A percentile compares a stretch with the other conserved stretches of the same genome.
These are phyloP conservation scores for Muntiacus reevesi DNA, from an alignment of 2,113 vertebrate genomes.

Conservation along the genomic window DNA sequence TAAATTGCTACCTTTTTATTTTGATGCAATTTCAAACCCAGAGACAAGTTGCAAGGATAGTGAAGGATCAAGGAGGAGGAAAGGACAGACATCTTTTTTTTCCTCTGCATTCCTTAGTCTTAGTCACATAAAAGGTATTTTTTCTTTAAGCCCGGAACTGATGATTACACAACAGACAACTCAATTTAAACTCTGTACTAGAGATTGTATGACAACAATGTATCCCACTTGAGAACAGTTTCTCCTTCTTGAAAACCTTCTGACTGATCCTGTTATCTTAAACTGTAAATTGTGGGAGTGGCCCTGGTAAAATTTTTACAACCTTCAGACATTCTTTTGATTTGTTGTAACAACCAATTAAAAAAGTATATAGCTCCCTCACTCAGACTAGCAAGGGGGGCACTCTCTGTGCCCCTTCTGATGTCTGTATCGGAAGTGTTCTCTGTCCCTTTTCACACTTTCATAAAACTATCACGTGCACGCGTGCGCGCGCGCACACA, in stretches of 20 bases:
- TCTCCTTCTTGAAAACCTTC: not conserved
- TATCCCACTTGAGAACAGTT: not conserved
- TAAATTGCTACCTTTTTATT: not conserved
- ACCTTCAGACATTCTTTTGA: not conserved
- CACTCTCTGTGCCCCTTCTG: not conserved
- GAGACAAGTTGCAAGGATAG: not conserved
- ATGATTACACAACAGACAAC: not conserved
- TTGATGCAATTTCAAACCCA: not conserved
- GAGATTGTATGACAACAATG: not conserved
- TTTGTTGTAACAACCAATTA: not conserved
- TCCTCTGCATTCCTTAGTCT: not conserved
- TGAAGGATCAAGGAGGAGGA: not conserved
- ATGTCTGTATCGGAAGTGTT: not conserved
- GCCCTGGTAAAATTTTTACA: not conserved
- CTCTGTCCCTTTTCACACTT: not conserved
- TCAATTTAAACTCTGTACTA: not conserved
- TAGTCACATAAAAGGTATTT: not conserved
- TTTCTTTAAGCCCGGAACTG: not conserved
- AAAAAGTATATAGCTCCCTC: not conserved
- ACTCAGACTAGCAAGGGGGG: not conserved
- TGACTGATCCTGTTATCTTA: not conserved
- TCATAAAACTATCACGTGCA: not conserved
- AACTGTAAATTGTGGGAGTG: not conserved
- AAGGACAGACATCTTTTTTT: not conserved
- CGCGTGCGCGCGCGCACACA: accelerated